These are phyloP conservation scores for Dendropsophus ebraccatus DNA, from an alignment of 2,113 vertebrate species.

Conservation along the genomic window DNA sequence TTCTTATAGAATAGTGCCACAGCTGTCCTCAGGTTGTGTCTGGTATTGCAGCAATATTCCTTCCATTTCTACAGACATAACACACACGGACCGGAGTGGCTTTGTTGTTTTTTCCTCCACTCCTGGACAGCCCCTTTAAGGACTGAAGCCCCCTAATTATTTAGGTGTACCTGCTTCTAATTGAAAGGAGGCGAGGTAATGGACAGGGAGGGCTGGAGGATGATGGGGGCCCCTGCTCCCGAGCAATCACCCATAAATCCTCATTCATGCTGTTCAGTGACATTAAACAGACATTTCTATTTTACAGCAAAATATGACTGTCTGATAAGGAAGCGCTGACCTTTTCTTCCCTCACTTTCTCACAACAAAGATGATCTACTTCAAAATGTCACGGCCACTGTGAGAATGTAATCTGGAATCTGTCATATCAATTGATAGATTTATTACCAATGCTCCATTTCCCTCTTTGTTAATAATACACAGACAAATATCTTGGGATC, in stretches of 20 bases:
- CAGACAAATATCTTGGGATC: slow-evolving; percentile 52
- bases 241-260: slow-evolving; percentile 63
- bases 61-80: too few relatives aligned
- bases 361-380: slow-evolving; percentile 69
- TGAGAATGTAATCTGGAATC: slow-evolving; percentile 71
- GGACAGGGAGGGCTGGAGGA: slow-evolving; percentile 60
- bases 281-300: slow-evolving; percentile 77
- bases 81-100: too few relatives aligned
- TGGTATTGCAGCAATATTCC: too few relatives aligned
- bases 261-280: slow-evolving; percentile 71
- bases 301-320: slow-evolving; percentile 71
- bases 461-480: slow-evolving; percentile 24
- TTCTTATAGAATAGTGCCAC: too few relatives aligned
- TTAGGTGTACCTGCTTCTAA: slow-evolving; percentile 4
- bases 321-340: slow-evolving; percentile 71
- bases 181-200: slow-evolving; percentile 32
- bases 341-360: slow-evolving; percentile 68
- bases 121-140: neutral
- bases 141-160: neutral
- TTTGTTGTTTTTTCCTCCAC: too few relatives aligned
- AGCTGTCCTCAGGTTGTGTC: too few relatives aligned
- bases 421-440: slow-evolving; percentile 67
- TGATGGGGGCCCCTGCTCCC: slow-evolving; percentile 63
- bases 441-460: slow-evolving; percentile 62
- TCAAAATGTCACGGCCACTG: slow-evolving; percentile 71